Evolutionary conservation across 2,888 invertebrate genomes (phyloP), one percentile per base, ranked within the genome.

Genomic region (Parochlus steinenii): DNA sequence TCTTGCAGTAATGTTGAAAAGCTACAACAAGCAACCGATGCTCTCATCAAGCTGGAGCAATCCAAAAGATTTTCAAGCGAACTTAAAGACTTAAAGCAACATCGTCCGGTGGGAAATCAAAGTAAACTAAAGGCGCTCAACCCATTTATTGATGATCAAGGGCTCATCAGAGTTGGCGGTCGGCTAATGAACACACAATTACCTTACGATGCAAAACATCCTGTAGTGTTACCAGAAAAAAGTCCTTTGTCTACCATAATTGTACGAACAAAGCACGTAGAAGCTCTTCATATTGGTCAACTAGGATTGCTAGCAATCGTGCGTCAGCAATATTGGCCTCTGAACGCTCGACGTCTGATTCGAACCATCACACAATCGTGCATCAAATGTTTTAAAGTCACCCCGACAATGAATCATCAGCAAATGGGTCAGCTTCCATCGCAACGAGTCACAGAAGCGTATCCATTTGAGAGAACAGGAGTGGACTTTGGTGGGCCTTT

Each of bases 101-200:
- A n/a, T n/a, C n/a, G n/a, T n/a, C n/a, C n/a, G n/a, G n/a, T n/a
- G n/a, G n/a, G n/a, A n/a, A n/a, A n/a, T n/a, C n/a, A n/a, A 14
- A 34, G 15, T 10, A 39, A 29, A 10, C 7, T 44, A 6, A 18
- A 39, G 5, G 25, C 29, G 4, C 31, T 47, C 17, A 32, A 35
- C 26, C 45, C 44, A 6, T 46, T 43, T 31, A n/a, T 46, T 6
- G 45, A 46, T 33, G 7, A 31, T n/a, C 26, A 42, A 19, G 41
- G 39, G 11, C 27, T 47, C 14, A 39, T 49, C 20, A 41, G 48
- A 37, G 49, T 49, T 19, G 49, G 50, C 22, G 48, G 49, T 17
- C 41, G 48, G 3, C 32, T 51, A 2, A 28, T 38, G 16, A 40
- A 44, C 28, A 41, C 47, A 8, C 19, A 39, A 6, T 18, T 48